These are phyloP conservation scores for Triplophysa dalaica DNA, from an alignment of 2,113 vertebrate species.

Conservation along the genomic window DNA sequence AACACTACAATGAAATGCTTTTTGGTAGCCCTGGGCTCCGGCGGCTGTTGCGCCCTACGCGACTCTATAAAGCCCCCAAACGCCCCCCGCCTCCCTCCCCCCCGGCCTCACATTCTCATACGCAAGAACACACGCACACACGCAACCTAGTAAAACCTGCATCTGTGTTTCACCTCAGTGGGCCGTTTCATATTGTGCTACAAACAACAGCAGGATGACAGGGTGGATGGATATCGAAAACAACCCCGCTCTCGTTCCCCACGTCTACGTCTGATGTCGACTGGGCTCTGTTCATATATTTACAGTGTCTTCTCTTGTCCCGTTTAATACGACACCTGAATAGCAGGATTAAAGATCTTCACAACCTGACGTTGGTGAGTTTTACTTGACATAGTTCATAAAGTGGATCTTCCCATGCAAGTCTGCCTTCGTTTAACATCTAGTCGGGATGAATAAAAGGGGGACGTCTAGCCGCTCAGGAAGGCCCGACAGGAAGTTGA, in stretches of 20 bases:
- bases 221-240: slow-evolving; percentile 30
- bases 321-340: slow-evolving; percentile 24
- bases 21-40: slow-evolving; percentile 61
- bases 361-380: slow-evolving; percentile 25
- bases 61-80: slow-evolving; percentile 51
- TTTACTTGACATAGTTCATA: slow-evolving; percentile 40
- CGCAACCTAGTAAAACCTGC: slow-evolving; percentile 43
- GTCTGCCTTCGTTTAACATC: neutral
- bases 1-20: slow-evolving; percentile 67
- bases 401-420: slow-evolving; percentile 40
- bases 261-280: slow-evolving; percentile 12
- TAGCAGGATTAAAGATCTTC: slow-evolving; percentile 1
- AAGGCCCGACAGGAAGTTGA: slow-evolving; percentile 49
- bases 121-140: slow-evolving; percentile 36
- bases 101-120: neutral
- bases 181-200: slow-evolving; percentile 54
- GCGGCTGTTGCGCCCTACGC: slow-evolving; percentile 46
- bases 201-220: slow-evolving; percentile 52
- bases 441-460: slow-evolving; percentile 21
- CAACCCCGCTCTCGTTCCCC: slow-evolving; percentile 1
- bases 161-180: slow-evolving; percentile 29
- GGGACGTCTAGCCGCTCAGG: slow-evolving; percentile 21
- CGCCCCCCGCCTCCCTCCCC: neutral
- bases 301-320: slow-evolving; percentile 47
- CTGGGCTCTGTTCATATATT: slow-evolving; percentile 44